Evolutionary conservation across 2,888 invertebrate species (phyloP).

Genomic region (Bugulina stolonifera): DNA sequence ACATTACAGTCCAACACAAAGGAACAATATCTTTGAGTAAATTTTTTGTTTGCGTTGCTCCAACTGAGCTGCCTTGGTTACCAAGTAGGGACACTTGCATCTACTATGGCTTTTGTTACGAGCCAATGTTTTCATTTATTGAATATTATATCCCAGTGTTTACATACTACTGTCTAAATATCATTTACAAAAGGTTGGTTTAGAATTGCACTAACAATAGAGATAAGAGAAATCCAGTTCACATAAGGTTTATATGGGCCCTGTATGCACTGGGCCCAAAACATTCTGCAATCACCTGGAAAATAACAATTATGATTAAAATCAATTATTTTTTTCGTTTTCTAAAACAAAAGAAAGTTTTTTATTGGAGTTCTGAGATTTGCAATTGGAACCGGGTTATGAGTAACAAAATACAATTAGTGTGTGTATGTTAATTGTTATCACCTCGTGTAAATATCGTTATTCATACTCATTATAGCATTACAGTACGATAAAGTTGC

Average conservation of each 20-base stretch:
- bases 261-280: neutral
- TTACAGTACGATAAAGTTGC: no score
- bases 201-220: neutral
- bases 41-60: neutral
- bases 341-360: neutral
- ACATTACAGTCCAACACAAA: neutral
- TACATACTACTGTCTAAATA: slow-evolving; percentile 13
- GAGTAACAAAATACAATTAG: no score
- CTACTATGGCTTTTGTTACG: neutral
- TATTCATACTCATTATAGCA: no score
- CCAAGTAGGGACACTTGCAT: neutral
- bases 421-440: no score
- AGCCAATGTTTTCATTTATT: neutral
- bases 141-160: slow-evolving; percentile 11
- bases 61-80: neutral
- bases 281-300: neutral
- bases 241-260: neutral
- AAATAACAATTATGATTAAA: slow-evolving; percentile 14
- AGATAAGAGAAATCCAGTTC: neutral
- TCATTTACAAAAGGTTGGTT: slow-evolving; percentile 16
- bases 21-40: neutral
- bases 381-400: no score
- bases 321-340: neutral
- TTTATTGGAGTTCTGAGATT: neutral
- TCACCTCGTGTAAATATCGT: no score